Evolutionary conservation across 2,888 invertebrate species (phyloP), one percentile per base, ranked within the genome.

Genomic region (Tanytarsus gracilentus): DNA sequence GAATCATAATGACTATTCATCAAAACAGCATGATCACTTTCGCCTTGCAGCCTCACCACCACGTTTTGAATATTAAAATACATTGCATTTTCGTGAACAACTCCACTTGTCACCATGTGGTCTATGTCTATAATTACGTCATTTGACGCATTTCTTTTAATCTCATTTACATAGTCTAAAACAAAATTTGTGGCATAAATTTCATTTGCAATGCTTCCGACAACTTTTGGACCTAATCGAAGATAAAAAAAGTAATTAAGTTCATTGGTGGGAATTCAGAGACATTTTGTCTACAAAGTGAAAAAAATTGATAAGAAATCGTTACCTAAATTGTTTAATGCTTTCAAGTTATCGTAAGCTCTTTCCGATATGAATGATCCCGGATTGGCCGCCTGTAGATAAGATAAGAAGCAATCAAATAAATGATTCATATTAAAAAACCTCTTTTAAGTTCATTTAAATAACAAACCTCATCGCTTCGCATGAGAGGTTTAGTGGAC

Each of bases 1-100:
- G 83, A 79, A 71, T 88, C 88, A 72, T 82, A 87, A 72, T 88
- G 88, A 65, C 87, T 84, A 70, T 88, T 88, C 58, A 88, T 71
- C 63, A 88, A 72, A 40, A 87, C 68, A 66, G 78, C 78, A 64
- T 74, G 69, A 11, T 66, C 69, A 68, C 16, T 67, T 67, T 1
- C 81, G 78, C 59, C 80, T 76, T 61, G 52, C 14, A 61, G 6
- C 14, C 52, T 25, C n/a, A 61, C 51, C 6, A 61, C 29, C 26
- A 61, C 30, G 23, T 61, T 61, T 40, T 61, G 61, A 7, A 61
- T 1, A 30, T 61, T 61, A 9, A 14, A 4, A 14, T 61, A 61
- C 2, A 33, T 11, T 1, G 9, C 29, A 50, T 23, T 8, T 18
- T 5, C 25, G 8, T 26, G 39, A 39, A 14, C 14, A 18, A 14